Percentiles rank a stretch among this genome's conserved stretches.
Conservation (phyloP, 2,888 invertebrate species). For the Pyrocoelia pectoralis region DNA sequence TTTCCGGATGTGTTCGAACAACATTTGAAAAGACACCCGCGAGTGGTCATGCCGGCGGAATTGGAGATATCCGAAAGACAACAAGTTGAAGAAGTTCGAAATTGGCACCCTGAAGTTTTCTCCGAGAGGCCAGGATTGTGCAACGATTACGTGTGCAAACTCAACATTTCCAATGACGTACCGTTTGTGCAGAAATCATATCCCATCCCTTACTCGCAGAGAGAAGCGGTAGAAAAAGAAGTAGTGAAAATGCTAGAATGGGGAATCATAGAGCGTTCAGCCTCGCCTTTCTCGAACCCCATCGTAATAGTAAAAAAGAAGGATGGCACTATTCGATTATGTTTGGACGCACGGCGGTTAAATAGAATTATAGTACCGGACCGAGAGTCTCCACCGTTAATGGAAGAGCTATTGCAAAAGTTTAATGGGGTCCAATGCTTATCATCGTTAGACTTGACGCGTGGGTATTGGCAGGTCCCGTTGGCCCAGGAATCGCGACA, state of each 20-base stretch:
- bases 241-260: constrained; percentile 16
- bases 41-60: background rate
- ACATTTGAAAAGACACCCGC: background rate
- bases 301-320: constrained; percentile 15
- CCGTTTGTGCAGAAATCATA: constrained; percentile 15
- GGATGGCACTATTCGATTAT: constrained; percentile 7
- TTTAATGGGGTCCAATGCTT: background rate
- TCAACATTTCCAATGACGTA: background rate
- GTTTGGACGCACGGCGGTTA: constrained; percentile 12
- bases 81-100: background rate
- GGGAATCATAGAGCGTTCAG: constrained; percentile 18
- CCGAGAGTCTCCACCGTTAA: constrained; percentile 20
- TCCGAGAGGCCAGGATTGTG: constrained; percentile 5
- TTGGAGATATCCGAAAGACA: background rate
- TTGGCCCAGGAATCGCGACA: constrained; percentile 31
- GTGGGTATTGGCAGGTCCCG: constrained; percentile 44
- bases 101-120: background rate
- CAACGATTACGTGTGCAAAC: background rate
- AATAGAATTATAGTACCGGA: constrained; percentile 17
- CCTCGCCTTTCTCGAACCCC: constrained; percentile 19
- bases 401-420: background rate
- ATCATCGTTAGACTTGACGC: constrained; percentile 35
- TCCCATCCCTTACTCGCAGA: constrained; percentile 17
- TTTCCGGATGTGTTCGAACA: background rate
- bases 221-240: constrained; percentile 15